Base-by-base conservation (phyloP, 2,113 vertebrate species). In the Amia ocellicauda region DNA sequence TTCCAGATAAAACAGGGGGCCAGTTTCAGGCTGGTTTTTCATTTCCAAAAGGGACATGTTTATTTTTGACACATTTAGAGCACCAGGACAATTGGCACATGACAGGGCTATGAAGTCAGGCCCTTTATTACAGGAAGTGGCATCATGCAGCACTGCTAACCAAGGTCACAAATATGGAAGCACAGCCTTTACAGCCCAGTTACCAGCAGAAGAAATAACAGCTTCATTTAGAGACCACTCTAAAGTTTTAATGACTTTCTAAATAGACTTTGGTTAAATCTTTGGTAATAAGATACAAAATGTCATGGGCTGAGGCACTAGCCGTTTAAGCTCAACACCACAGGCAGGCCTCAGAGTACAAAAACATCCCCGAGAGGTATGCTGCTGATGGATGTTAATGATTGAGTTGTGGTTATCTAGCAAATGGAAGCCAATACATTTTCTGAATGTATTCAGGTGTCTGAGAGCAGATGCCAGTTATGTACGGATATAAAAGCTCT, bases 11-110 rank as follows among this genome's bases (percentile, higher is more conserved):
- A 1, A 56, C 17, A 31, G 53, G 53, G 26, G 26, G 10, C 4
- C 28, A 28, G 20, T 19, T 17, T n/a, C 1, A 7, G 8, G 16
- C 53, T 31, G 26, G 26, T 19, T 17, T 9, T 28, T 17, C 27
- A 7, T 31, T 56, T n/a, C 53, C 24, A 19, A 17, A 31, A 28
- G 5, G 53, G 53, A 31, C 20, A 22, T 13, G 17, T 31, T 58
- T 11, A 16, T 9, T 40, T 17, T 19, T 8, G 74, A 78, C 60
- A n/a, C 55, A 17, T 47, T 47, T n/a, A 47, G 8, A 26, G 19
- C n/a, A n/a, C 47, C 42, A 43, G 7, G 4, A 7, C 13, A 16
- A n/a, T 7, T 42, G 3, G 19, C 16, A 45, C 27, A 22, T 16
- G 22, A 8, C 19, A 49, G 20, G 20, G 42, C 23, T 23, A 20